phyloP scores from a whole-genome alignment of 2,113 vertebrate genomes.

The Myotis brandtii region DNA sequence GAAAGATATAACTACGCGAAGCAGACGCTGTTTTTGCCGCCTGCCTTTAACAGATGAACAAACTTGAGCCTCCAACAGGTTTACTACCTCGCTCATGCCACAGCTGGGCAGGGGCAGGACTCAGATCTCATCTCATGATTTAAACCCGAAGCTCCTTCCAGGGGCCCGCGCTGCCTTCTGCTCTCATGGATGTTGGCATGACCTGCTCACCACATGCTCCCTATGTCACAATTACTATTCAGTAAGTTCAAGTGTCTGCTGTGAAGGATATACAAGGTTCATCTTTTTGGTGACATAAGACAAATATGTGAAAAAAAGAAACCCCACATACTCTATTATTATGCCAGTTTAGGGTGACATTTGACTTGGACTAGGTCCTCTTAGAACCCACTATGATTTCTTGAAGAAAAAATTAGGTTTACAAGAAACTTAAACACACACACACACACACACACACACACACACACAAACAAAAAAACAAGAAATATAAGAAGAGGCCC shows the following conservation, averaged over 20 bases:
- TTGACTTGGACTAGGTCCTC: background rate
- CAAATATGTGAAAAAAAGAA: background rate
- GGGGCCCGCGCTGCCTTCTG: background rate
- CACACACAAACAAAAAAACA: background rate
- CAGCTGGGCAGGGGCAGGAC: background rate
- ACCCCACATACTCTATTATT: background rate
- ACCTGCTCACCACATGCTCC: background rate
- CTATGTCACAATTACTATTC: background rate
- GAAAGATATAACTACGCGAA: background rate
- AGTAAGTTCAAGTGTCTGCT: background rate
- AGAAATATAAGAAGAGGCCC: background rate
- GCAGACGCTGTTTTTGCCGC: conserved; percentile 30
- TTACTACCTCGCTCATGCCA: background rate
- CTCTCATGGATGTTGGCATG: background rate
- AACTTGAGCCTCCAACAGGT: background rate
- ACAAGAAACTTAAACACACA: background rate
- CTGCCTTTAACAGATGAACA: conserved; percentile 3
- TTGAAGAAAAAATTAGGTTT: conserved; percentile 42
- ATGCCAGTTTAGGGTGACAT: background rate
- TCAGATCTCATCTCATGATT: background rate
- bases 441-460: background rate
- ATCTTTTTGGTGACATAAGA: background rate
- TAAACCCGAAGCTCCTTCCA: background rate
- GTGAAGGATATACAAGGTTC: background rate
- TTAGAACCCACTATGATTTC: background rate